A percentile compares a stretch with the other conserved stretches of the same genome.
Conservation (phyloP, 2,113 vertebrate genomes). For the Petrocephalus microphthalmus region DNA sequence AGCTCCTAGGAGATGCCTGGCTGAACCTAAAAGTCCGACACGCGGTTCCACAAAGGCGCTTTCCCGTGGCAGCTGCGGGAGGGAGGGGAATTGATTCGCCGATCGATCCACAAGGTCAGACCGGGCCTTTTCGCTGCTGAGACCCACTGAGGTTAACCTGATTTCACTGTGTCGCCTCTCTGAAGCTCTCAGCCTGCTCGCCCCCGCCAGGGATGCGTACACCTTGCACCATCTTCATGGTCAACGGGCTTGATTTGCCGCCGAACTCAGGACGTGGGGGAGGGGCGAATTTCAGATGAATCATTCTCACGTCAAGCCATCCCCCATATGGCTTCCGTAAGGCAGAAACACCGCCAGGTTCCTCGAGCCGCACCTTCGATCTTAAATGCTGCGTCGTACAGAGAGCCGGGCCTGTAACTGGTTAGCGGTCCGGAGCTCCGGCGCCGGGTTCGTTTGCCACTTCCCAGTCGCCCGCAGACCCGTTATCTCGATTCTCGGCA, state of each 20-base stretch:
- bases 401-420: background rate
- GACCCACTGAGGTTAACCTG: background rate
- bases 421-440: background rate
- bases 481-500: background rate
- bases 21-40: background rate
- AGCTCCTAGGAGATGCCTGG: background rate
- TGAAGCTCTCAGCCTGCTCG: slow-evolving; percentile 31
- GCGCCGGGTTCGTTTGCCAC: background rate
- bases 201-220: slow-evolving; percentile 30
- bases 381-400: background rate
- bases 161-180: slow-evolving; percentile 28
- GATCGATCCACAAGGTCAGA: background rate
- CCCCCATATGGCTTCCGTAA: background rate
- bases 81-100: background rate
- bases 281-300: too few species aligned
- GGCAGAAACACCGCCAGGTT: background rate
- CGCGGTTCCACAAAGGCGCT: background rate
- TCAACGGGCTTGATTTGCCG: slow-evolving; percentile 31
- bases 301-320: background rate
- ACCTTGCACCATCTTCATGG: slow-evolving; percentile 33
- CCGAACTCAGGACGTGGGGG: background rate
- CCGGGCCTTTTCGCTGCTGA: background rate
- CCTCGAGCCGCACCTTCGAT: background rate
- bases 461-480: background rate
- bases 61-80: background rate